Evolutionary conservation across 2,888 invertebrate genomes (phyloP).

Genomic region (Charanyca ferruginea): DNA sequence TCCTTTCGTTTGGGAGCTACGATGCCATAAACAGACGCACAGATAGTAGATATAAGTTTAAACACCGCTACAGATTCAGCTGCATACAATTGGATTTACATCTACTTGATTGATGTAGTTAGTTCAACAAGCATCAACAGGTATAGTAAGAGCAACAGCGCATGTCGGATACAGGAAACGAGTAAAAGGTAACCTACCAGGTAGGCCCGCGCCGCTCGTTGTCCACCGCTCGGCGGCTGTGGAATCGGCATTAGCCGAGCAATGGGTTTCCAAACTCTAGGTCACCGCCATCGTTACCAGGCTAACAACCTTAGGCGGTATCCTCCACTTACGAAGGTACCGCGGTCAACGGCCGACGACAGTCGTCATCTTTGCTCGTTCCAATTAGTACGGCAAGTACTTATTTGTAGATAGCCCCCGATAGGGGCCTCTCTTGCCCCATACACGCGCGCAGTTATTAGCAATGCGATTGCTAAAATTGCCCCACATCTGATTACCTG

Average conservation of each 20-base stretch:
- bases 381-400: constrained; percentile 76
- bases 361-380: constrained; percentile 76
- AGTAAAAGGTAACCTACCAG: background rate
- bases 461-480: constrained; percentile 79
- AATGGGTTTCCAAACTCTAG: constrained; percentile 33
- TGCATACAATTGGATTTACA: constrained; percentile 3
- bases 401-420: constrained; percentile 70
- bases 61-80: background rate
- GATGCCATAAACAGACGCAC: too few species aligned
- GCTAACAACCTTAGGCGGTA: constrained; percentile 78
- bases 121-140: constrained; percentile 6
- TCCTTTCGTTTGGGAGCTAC: too few species aligned
- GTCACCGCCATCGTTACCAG: constrained; percentile 57
- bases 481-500: constrained; percentile 79
- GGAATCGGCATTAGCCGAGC: constrained; percentile 12
- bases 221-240: constrained; percentile 9
- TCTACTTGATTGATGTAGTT: background rate
- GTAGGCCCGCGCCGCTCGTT: constrained; percentile 6
- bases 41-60: background rate
- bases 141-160: constrained; percentile 33
- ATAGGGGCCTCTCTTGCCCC: constrained; percentile 76
- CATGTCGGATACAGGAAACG: constrained; percentile 18
- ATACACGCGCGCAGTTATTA: constrained; percentile 71
- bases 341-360: constrained; percentile 81
- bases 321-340: constrained; percentile 74